Percentiles rank a stretch among this genome's conserved stretches.
Conservation (phyloP, 2,113 vertebrate species). For the Perca flavescens region DNA sequence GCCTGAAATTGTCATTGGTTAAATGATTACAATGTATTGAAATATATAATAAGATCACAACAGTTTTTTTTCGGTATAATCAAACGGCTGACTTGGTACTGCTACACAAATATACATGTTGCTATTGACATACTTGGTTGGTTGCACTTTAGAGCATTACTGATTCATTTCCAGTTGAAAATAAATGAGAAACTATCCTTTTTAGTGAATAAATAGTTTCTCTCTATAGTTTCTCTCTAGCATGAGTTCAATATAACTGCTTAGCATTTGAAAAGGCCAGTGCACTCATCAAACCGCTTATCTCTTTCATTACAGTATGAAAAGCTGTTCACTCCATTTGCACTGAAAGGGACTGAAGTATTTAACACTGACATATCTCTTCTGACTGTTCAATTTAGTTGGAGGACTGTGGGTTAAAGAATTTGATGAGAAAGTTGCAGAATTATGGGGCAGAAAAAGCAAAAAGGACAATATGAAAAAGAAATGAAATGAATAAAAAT, state of each 20-base stretch:
- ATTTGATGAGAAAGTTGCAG: neutral
- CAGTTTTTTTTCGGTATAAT: neutral
- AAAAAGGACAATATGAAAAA: too few relatives aligned
- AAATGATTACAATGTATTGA: too few relatives aligned
- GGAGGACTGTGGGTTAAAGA: neutral
- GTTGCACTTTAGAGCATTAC: neutral
- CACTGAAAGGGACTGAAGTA: too few relatives aligned
- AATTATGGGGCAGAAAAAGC: neutral
- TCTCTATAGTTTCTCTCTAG: too few relatives aligned
- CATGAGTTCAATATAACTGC: neutral
- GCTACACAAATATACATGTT: neutral
- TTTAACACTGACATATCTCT: neutral
- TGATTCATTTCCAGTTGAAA: neutral
- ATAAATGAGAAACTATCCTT: neutral
- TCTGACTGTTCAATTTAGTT: neutral
- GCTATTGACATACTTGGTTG: neutral
- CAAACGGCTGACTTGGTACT: neutral
- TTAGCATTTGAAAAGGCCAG: neutral
- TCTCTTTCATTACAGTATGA: neutral
- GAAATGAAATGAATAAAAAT: too few relatives aligned
- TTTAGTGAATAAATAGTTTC: neutral
- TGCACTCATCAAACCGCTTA: neutral
- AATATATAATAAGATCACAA: too few relatives aligned
- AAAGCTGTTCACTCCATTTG: neutral
- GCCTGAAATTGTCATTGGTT: neutral